A percentile compares a stretch with the other conserved stretches of the same genome.
These are phyloP conservation scores for Argentina silus DNA, from an alignment of 2,797 vertebrate genomes.

Conservation along the genomic window DNA sequence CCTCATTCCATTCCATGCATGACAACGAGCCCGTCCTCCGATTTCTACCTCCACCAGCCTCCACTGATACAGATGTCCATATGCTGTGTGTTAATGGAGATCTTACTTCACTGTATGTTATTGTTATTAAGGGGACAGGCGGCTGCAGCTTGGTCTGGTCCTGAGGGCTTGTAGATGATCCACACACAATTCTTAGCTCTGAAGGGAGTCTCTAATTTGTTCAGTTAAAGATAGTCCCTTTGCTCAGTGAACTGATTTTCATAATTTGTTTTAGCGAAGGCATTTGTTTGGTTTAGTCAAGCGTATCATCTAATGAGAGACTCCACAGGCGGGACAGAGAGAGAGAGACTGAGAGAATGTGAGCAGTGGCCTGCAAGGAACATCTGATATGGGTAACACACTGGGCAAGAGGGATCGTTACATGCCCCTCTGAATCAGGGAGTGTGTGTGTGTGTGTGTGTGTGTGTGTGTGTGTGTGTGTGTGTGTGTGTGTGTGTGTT, in stretches of 20 bases:
- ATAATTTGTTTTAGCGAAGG: background rate
- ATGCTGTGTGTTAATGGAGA: background rate
- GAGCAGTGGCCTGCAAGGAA: background rate
- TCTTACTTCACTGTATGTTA: background rate
- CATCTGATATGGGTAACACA: background rate
- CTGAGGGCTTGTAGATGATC: background rate
- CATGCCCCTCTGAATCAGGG: conserved; percentile 45
- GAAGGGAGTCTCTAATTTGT: background rate
- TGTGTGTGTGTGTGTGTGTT: background rate
- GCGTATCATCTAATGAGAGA: conserved; percentile 11
- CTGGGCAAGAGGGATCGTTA: background rate
- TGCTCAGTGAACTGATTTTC: background rate
- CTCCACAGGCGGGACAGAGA: background rate
- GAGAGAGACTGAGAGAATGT: background rate
- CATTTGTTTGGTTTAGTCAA: background rate
- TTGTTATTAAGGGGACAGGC: background rate
- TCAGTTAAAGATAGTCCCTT: conserved; percentile 1
- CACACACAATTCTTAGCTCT: background rate
- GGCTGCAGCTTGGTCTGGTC: background rate
- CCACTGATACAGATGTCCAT: background rate
- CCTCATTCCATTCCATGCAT: too few relatives aligned
- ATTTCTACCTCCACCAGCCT: too few relatives aligned
- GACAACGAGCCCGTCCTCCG: too few relatives aligned
- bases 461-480: conserved; percentile 5
- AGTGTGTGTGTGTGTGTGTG: conserved; percentile 21